Conservation (phyloP, 2,797 vertebrate genomes). For the Rousettus madagascariensis region DNA sequence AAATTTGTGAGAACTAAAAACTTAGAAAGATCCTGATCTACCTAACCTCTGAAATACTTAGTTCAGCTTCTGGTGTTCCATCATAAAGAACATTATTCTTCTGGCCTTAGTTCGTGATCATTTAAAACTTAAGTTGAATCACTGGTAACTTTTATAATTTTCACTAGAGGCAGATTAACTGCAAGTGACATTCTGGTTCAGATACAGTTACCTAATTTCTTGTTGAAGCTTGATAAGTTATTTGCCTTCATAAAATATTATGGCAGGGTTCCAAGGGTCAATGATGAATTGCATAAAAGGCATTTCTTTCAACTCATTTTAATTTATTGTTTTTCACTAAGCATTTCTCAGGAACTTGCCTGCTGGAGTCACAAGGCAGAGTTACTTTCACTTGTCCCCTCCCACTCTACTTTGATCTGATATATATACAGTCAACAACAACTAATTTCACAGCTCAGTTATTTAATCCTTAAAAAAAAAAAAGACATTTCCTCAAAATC, state of each 20-base stretch:
- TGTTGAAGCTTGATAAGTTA: slow-evolving; percentile 65
- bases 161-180: slow-evolving; percentile 54
- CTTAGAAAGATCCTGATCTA: not conserved
- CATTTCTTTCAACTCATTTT: slow-evolving; percentile 40
- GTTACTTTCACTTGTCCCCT: not conserved
- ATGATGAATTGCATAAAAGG: slow-evolving; percentile 62
- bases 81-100: not conserved
- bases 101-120: not conserved
- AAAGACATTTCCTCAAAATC: slow-evolving; percentile 63
- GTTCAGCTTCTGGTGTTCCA: not conserved
- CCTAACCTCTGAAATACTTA: not conserved
- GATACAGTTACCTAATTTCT: slow-evolving; percentile 61
- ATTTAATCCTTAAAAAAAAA: slow-evolving; percentile 53
- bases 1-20: not conserved
- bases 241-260: slow-evolving; percentile 62
- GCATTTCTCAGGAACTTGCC: not conserved
- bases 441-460: slow-evolving; percentile 76
- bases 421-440: slow-evolving; percentile 44
- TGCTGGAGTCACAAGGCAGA: not conserved
- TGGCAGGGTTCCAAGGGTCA: slow-evolving; percentile 62
- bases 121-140: slow-evolving; percentile 46
- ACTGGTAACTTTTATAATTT: slow-evolving; percentile 57
- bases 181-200: slow-evolving; percentile 59
- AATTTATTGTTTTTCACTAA: slow-evolving; percentile 65
- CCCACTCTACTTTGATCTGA: slow-evolving; percentile 32